These are phyloP conservation scores for Elegia similella DNA, from an alignment of 2,888 invertebrate genomes.

Conservation along the genomic window DNA sequence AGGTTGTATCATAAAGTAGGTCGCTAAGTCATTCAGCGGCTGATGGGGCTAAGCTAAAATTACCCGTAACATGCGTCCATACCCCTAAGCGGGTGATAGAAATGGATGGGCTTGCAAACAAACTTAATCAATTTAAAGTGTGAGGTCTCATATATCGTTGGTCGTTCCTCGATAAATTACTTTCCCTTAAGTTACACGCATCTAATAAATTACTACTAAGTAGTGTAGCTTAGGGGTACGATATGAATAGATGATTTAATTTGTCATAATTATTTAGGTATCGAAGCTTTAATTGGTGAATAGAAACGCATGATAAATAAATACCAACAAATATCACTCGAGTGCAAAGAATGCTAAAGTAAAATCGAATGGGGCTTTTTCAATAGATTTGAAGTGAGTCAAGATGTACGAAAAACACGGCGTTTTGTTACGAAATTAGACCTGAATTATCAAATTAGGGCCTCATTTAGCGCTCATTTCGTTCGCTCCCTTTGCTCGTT, in stretches of 20 bases:
- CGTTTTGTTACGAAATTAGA: constrained; percentile 36
- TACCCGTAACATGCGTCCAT: constrained; percentile 37
- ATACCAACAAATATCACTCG: neutral
- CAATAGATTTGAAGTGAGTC: neutral
- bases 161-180: constrained; percentile 17
- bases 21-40: constrained; percentile 40
- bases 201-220: neutral
- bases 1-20: constrained; percentile 39
- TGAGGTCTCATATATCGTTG: constrained; percentile 30
- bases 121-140: constrained; percentile 49
- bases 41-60: constrained; percentile 47
- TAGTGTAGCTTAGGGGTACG: neutral
- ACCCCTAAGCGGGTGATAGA: constrained; percentile 30
- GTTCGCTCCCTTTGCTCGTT: constrained; percentile 32
- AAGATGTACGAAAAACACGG: constrained; percentile 20
- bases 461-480: constrained; percentile 39
- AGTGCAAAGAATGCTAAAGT: neutral
- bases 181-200: neutral
- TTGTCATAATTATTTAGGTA: no score
- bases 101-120: constrained; percentile 46
- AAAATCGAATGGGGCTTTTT: neutral
- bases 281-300: no score
- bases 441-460: constrained; percentile 43
- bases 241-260: neutral
- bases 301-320: no score